These are phyloP conservation scores for Pseudocheirus occidentalis DNA, from an alignment of 2,797 vertebrate genomes.

Conservation along the genomic window DNA sequence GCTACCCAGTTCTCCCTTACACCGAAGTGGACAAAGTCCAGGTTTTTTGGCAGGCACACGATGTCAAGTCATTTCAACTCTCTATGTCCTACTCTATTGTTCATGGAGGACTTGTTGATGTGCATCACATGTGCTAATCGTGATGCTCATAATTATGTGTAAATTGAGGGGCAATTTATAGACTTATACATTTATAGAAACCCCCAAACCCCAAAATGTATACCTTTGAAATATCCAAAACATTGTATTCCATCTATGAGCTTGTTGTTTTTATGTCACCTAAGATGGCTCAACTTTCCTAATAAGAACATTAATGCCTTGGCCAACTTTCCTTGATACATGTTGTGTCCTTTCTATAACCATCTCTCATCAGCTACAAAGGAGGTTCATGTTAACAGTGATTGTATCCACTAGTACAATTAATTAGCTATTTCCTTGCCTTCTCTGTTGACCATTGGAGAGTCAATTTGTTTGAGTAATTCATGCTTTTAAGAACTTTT, in stretches of 20 bases:
- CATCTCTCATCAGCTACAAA: too few relatives aligned
- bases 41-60: not conserved
- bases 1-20: not conserved
- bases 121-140: not conserved
- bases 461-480: not conserved
- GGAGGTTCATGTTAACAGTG: not conserved
- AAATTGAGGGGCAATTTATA: not conserved
- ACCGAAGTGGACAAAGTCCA: not conserved
- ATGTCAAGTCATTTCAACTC: not conserved
- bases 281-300: not conserved
- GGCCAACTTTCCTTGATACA: not conserved
- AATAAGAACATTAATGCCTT: not conserved
- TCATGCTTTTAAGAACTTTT: not conserved
- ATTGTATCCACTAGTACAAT: not conserved
- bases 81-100: not conserved
- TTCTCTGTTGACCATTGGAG: not conserved
- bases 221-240: not conserved
- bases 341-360: not conserved
- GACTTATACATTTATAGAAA: not conserved
- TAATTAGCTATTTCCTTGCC: slow-evolving; percentile 1
- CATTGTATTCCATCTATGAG: not conserved
- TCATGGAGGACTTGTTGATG: not conserved
- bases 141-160: not conserved
- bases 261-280: not conserved
- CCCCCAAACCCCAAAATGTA: not conserved